phyloP scores from a whole-genome alignment of 2,888 invertebrate genomes.

The Empis livida region DNA sequence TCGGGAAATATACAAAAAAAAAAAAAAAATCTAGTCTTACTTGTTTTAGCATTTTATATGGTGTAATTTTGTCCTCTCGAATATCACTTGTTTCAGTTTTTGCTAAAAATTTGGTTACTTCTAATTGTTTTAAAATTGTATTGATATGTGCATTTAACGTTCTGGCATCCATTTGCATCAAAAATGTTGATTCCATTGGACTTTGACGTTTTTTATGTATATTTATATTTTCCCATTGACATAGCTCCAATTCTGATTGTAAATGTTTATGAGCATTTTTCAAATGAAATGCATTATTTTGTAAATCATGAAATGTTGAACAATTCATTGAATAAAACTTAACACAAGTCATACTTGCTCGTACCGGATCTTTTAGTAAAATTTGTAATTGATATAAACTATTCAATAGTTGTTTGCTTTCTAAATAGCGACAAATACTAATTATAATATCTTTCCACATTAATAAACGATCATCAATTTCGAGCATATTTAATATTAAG shows the following conservation, averaged over 20 bases:
- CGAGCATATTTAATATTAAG: conserved; percentile 49
- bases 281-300: conserved; percentile 39
- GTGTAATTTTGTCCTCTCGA: conserved; percentile 20
- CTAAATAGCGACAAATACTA: conserved; percentile 57
- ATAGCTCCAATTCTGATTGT: conserved; percentile 44
- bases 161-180: conserved; percentile 55
- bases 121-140: conserved; percentile 67
- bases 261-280: conserved; percentile 51
- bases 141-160: conserved; percentile 67
- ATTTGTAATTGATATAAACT: conserved; percentile 63
- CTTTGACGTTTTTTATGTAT: conserved; percentile 24
- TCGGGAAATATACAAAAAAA: no score
- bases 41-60: conserved; percentile 25
- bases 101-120: conserved; percentile 60
- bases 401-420: conserved; percentile 51
- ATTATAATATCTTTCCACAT: conserved; percentile 59
- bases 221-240: conserved; percentile 40
- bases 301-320: conserved; percentile 42
- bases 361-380: conserved; percentile 56
- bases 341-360: conserved; percentile 70
- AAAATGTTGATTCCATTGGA: conserved; percentile 42
- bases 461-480: conserved; percentile 50
- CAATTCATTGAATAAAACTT: conserved; percentile 55
- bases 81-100: conserved; percentile 46
- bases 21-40: conserved; percentile 13